A percentile compares a stretch with the other conserved stretches of the same genome.
These are phyloP conservation scores for Vombatus ursinus DNA, from an alignment of 2,113 vertebrate genomes.

Conservation along the genomic window DNA sequence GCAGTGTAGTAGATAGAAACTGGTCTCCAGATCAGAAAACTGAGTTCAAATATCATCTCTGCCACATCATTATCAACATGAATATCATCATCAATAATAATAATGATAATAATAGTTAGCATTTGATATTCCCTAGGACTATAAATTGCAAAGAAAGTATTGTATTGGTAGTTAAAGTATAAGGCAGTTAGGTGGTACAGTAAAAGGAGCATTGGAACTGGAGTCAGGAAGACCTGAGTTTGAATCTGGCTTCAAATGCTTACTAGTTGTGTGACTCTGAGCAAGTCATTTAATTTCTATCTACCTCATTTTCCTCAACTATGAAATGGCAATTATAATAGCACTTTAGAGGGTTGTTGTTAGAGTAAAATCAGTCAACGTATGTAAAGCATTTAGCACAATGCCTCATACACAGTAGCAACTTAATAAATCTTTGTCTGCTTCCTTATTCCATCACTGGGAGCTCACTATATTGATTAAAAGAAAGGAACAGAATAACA, in stretches of 20 bases:
- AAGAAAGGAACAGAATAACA: neutral
- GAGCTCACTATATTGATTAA: neutral
- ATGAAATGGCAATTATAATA: neutral
- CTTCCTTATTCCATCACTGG: neutral
- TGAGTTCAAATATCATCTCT: neutral
- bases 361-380: neutral
- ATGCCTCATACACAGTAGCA: neutral
- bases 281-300: neutral
- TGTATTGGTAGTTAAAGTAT: neutral
- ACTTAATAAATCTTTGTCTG: neutral
- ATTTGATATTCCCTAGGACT: neutral
- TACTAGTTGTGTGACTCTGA: neutral
- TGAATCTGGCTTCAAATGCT: neutral
- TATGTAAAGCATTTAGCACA: neutral
- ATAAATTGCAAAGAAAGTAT: neutral
- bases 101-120: neutral
- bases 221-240: neutral
- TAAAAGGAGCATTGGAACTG: neutral
- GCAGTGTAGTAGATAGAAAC: neutral
- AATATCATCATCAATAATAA: neutral
- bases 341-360: neutral
- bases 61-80: too few relatives aligned
- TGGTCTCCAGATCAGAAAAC: neutral
- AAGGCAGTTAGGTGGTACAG: too few relatives aligned
- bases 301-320: neutral